These are phyloP conservation scores for Phortica variegata DNA, from an alignment of 1,140 invertebrate species.

Conservation along the genomic window DNA sequence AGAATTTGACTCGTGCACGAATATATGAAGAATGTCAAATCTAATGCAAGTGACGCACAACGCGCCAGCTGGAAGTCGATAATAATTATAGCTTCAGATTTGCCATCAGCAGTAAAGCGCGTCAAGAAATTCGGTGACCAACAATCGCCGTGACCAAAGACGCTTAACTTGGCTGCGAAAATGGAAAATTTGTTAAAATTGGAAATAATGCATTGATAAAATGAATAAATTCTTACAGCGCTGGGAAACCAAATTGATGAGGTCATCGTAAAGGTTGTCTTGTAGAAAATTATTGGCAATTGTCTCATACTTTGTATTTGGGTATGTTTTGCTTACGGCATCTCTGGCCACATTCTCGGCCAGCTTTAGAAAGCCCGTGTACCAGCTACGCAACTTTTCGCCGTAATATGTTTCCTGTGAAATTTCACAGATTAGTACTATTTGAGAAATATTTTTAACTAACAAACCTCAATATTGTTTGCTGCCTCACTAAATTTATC, in stretches of 20 bases:
- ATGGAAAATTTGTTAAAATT: background rate
- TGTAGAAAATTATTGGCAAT: constrained; percentile 62
- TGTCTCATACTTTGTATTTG: constrained; percentile 61
- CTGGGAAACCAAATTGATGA: constrained; percentile 38
- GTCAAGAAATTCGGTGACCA: constrained; percentile 75
- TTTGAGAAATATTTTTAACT: background rate
- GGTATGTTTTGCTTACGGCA: constrained; percentile 66
- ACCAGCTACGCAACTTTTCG: constrained; percentile 64
- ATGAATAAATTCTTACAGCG: constrained; percentile 19
- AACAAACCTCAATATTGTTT: constrained; percentile 21
- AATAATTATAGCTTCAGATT: constrained; percentile 61
- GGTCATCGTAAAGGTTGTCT: constrained; percentile 56
- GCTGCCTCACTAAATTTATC: constrained; percentile 60
- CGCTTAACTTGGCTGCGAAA: constrained; percentile 49
- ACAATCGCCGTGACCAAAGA: constrained; percentile 70
- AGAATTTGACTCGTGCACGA: constrained; percentile 64
- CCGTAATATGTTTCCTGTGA: constrained; percentile 61
- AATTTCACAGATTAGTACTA: too few species aligned
- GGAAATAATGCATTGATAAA: background rate
- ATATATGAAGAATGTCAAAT: constrained; percentile 66
- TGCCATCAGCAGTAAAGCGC: constrained; percentile 54
- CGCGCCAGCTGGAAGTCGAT: constrained; percentile 72
- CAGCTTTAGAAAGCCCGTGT: constrained; percentile 62
- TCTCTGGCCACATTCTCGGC: constrained; percentile 62
- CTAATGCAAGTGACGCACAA: constrained; percentile 61